Conservation (phyloP, 2,888 invertebrate species). For the Rotaria macrura region DNA sequence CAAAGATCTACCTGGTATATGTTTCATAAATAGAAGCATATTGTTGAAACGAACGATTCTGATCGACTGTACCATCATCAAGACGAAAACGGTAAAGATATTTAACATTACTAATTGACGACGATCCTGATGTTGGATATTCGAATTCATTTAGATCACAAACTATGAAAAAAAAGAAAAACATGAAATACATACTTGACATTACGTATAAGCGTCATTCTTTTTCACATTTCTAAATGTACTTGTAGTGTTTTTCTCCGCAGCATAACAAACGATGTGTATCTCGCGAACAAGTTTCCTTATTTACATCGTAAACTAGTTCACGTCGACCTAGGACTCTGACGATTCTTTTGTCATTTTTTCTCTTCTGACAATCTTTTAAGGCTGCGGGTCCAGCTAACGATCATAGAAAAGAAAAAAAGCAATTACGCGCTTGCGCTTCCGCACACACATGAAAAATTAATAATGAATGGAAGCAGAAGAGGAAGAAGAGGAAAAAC, state of each 20-base stretch:
- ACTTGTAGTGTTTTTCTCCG: background rate
- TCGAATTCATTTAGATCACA: conserved; percentile 15
- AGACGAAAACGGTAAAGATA: conserved; percentile 12
- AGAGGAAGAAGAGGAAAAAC: background rate
- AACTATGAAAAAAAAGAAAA: background rate
- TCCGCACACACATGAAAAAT: background rate
- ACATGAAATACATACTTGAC: background rate
- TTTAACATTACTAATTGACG: background rate
- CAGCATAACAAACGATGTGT: background rate
- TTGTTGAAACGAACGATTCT: conserved; percentile 19
- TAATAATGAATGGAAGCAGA: background rate
- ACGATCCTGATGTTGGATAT: background rate
- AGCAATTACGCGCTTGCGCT: conserved; percentile 1
- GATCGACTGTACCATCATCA: conserved; percentile 3
- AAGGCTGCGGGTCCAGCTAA: background rate
- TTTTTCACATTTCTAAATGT: no score
- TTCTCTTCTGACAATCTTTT: background rate
- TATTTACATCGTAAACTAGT: background rate
- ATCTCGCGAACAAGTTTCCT: background rate
- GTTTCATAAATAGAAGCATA: conserved; percentile 7
- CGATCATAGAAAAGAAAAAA: background rate
- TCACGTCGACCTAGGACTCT: background rate
- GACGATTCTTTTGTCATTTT: background rate
- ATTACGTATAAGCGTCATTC: no score
- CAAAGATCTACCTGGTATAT: background rate